These are phyloP conservation scores for Oreonectes daqikongensis DNA, from an alignment of 2,797 vertebrate genomes.

Conservation along the genomic window DNA sequence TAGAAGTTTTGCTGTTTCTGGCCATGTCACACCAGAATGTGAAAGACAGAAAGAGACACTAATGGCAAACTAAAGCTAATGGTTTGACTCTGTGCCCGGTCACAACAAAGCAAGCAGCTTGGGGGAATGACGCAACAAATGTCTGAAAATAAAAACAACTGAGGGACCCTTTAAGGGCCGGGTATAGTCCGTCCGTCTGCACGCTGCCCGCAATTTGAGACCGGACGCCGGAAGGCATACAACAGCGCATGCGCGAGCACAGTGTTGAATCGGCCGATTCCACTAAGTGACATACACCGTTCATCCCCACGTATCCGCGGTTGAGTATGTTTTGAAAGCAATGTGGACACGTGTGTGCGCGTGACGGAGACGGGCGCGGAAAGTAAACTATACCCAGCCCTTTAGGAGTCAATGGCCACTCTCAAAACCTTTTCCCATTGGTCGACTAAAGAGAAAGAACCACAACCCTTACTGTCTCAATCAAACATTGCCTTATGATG, in stretches of 20 bases:
- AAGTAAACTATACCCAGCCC: too few species aligned
- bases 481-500: not conserved
- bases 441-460: not conserved
- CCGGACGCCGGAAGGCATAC: too few species aligned
- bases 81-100: conserved; percentile 6
- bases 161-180: too few species aligned
- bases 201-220: too few species aligned
- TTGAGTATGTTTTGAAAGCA: too few species aligned
- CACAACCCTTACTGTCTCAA: conserved; percentile 20
- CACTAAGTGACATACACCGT: too few species aligned
- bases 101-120: conserved; percentile 40
- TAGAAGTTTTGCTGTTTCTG: conserved; percentile 91
- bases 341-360: too few species aligned
- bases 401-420: conserved; percentile 31
- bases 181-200: too few species aligned
- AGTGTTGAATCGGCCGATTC: too few species aligned
- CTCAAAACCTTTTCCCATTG: not conserved
- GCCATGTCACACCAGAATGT: conserved; percentile 89
- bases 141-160: conserved; percentile 26
- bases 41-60: conserved; percentile 66
- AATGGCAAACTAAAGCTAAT: conserved; percentile 32
- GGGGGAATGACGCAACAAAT: conserved; percentile 34
- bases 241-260: too few species aligned
- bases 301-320: too few species aligned
- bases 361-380: too few species aligned